Evolutionary conservation across 2,797 vertebrate genomes (phyloP), one percentile per base, ranked within the genome.

Genomic region (Masticophis lateralis): DNA sequence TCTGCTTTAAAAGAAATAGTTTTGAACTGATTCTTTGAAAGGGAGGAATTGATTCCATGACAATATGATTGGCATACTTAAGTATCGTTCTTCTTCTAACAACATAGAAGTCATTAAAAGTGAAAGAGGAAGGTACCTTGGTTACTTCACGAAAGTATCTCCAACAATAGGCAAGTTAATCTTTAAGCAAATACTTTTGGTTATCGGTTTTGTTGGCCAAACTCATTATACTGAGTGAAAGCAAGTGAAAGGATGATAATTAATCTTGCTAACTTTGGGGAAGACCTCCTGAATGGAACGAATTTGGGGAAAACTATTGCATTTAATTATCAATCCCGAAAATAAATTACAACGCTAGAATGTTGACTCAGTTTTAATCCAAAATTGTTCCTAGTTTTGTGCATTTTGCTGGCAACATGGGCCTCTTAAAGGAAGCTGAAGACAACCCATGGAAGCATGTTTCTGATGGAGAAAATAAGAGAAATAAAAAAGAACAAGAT

Each of bases 61-160:
- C 88, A 92, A 93, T 88, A 93, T 95, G 89, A 37, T 91, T 0
- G 32, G 18, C 11, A 47, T 63, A 0, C 0, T 57, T 47, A 57
- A 57, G 2, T 88, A 94, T 61, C n/a, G 92, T 66, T 79, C 20
- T 83, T 47, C 37, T 47, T 83, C 37, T 83, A 83, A 83, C 12
- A 89, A 25, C 51, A 89, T 32, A 95, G 94, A 92, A 66, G 86
- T 95, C 94, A 94, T 96, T 94, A 95, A 96, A 96, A 74, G 86
- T 93, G 93, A 95, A 96, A 94, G 96, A 95, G 55, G 60, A 96
- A 94, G 94, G 91, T 27, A 93, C 91, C 86, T 20, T 92, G 90
- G 37, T 47, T 83, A 25, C 37, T 25, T 83, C 37, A 5, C 0
- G 27, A 87, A 87, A 91, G 37, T 59, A 60, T 60, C 27, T 91